Evolutionary conservation across 35 echinoderm and acorn worm species (phyloP).

Genomic region (Nesometra sesokonis): DNA sequence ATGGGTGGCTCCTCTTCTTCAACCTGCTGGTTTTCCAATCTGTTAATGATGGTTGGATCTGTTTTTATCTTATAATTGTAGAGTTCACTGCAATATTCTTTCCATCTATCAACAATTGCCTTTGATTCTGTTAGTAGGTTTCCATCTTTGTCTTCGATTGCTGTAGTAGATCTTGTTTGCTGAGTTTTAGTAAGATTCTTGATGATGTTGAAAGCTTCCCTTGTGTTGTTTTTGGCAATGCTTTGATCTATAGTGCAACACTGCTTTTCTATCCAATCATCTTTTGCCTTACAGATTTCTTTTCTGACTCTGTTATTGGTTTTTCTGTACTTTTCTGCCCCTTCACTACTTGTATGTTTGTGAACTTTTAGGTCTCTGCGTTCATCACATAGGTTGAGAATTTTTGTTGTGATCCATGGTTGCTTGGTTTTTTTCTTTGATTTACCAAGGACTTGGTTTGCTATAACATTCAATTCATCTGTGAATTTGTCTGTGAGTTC

Average conservation of each 20-base stretch:
- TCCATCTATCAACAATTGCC: background rate
- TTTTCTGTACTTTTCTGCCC: background rate
- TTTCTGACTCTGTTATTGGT: background rate
- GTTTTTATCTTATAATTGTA: background rate
- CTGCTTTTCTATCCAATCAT: background rate
- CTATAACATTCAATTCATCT: too few species aligned
- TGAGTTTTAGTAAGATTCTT: too few species aligned
- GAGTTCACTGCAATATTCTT: conserved; percentile 11
- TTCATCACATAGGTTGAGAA: too few species aligned
- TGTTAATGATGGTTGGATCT: background rate
- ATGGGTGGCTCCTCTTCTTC: background rate
- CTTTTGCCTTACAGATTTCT: background rate
- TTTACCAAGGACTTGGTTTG: too few species aligned
- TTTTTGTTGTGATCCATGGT: too few species aligned
- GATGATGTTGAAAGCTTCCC: too few species aligned
- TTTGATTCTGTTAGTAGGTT: background rate
- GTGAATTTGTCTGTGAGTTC: too few species aligned
- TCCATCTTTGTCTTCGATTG: background rate
- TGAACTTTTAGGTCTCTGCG: conserved; percentile 1
- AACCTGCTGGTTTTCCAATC: background rate
- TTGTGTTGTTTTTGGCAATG: too few species aligned
- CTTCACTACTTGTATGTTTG: background rate
- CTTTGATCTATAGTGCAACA: too few species aligned
- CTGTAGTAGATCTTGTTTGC: background rate
- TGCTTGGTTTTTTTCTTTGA: too few species aligned